These are phyloP conservation scores for Tubulanus polymorphus DNA, from an alignment of 2,888 invertebrate species.

Conservation along the genomic window DNA sequence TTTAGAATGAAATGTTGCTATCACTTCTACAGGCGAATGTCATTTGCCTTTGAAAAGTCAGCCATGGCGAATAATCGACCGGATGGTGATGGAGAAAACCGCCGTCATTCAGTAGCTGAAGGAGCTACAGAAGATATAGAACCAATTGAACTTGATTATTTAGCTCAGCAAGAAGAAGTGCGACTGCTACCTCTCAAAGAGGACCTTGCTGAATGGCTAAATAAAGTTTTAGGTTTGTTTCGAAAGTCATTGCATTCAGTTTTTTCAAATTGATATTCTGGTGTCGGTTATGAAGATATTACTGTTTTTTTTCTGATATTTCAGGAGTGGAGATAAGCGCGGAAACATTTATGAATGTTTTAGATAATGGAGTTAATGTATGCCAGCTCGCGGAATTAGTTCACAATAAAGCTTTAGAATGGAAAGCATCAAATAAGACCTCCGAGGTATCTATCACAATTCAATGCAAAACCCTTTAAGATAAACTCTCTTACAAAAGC, in stretches of 20 bases:
- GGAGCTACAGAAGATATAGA: neutral
- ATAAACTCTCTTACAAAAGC: neutral
- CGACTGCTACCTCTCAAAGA: slow-evolving; percentile 79
- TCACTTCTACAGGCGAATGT: neutral
- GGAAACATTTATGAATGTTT: slow-evolving; percentile 73
- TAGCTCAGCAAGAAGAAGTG: slow-evolving; percentile 69
- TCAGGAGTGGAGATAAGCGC: slow-evolving; percentile 63
- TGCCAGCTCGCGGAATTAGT: slow-evolving; percentile 78
- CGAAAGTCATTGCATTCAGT: too few relatives aligned
- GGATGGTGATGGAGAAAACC: neutral
- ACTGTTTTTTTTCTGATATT: slow-evolving; percentile 12
- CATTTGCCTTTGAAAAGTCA: neutral
- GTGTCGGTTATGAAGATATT: neutral
- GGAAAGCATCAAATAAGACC: slow-evolving; percentile 26
- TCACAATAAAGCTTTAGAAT: slow-evolving; percentile 69
- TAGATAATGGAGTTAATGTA: slow-evolving; percentile 79
- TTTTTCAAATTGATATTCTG: neutral
- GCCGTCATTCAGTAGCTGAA: neutral
- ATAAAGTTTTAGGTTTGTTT: slow-evolving; percentile 76
- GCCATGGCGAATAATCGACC: neutral
- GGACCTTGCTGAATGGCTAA: slow-evolving; percentile 84
- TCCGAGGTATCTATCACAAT: slow-evolving; percentile 26
- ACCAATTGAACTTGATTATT: neutral
- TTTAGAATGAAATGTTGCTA: too few relatives aligned
- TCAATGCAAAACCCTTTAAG: neutral